These are phyloP conservation scores for Fulmarus glacialis DNA, from an alignment of 2,113 vertebrate genomes.

Conservation along the genomic window DNA sequence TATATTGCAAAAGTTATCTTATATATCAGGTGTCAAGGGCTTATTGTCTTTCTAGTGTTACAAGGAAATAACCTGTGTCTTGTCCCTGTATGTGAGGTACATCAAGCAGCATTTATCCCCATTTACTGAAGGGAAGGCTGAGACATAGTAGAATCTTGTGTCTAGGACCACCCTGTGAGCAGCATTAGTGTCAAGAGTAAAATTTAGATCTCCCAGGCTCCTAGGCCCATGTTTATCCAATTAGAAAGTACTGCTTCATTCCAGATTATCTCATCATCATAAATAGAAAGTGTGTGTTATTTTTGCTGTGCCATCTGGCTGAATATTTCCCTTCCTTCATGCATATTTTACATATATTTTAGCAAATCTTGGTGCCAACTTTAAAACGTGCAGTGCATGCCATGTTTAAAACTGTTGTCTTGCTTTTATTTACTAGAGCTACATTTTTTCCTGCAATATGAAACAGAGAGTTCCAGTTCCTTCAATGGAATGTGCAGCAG, in stretches of 20 bases:
- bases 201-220: neutral
- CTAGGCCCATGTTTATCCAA: neutral
- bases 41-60: neutral
- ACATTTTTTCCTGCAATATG: neutral
- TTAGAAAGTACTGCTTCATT: conserved; percentile 38
- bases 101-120: neutral
- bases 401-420: neutral
- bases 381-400: neutral
- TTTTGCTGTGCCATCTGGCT: conserved; percentile 26
- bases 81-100: neutral
- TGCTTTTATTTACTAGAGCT: neutral
- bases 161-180: conserved; percentile 8
- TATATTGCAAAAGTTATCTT: neutral
- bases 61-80: neutral
- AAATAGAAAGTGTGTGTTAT: conserved; percentile 39
- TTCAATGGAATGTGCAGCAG: neutral
- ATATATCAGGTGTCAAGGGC: neutral
- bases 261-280: neutral
- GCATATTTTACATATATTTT: neutral
- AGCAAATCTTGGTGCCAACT: neutral
- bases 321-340: neutral
- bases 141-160: neutral
- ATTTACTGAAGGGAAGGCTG: neutral
- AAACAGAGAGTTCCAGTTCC: neutral
- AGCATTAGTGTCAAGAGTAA: neutral